A percentile compares a stretch with the other conserved stretches of the same genome.
Conservation (phyloP, 2,113 vertebrate genomes). For the Sinosuthora webbiana region DNA sequence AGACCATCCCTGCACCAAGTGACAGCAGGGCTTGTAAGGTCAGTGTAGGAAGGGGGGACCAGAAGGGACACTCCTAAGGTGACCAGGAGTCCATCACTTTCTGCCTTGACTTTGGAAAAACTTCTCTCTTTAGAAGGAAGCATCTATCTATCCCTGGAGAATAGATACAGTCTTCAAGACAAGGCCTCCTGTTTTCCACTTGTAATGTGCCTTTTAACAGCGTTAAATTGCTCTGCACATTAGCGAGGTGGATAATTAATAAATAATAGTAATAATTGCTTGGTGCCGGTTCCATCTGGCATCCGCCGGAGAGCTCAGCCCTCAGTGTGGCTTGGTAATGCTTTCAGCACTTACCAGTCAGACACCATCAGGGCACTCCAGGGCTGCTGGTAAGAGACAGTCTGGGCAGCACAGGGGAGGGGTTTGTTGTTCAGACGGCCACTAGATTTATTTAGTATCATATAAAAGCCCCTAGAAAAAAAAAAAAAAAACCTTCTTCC, state of each 20-base stretch:
- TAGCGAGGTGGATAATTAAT: slow-evolving; percentile 64
- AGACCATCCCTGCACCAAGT: not conserved
- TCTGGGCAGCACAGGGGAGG: slow-evolving; percentile 14
- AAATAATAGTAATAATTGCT: slow-evolving; percentile 62
- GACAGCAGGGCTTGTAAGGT: not conserved
- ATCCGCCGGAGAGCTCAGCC: not conserved
- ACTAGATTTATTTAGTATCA: slow-evolving; percentile 51
- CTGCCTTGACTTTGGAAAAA: not conserved
- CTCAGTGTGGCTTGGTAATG: slow-evolving; percentile 27
- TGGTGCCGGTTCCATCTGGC: slow-evolving; percentile 33
- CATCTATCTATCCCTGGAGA: not conserved
- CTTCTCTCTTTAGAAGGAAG: not conserved
- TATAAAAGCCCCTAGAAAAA: slow-evolving; percentile 52
- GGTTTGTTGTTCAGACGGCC: not conserved
- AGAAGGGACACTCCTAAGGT: not conserved
- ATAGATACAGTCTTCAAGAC: not conserved
- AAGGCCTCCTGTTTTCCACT: not conserved
- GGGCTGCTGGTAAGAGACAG: slow-evolving; percentile 21
- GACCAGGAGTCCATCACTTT: not conserved
- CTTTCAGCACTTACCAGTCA: slow-evolving; percentile 44
- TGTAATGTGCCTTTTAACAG: slow-evolving; percentile 21
- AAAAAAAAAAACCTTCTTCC: slow-evolving; percentile 4
- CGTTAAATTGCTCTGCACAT: slow-evolving; percentile 38
- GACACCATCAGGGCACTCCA: slow-evolving; percentile 40
- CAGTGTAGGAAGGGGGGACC: not conserved